A percentile compares a stretch with the other conserved stretches of the same genome.
These are phyloP conservation scores for Calcarius ornatus DNA, from an alignment of 2,113 vertebrate genomes.

Conservation along the genomic window DNA sequence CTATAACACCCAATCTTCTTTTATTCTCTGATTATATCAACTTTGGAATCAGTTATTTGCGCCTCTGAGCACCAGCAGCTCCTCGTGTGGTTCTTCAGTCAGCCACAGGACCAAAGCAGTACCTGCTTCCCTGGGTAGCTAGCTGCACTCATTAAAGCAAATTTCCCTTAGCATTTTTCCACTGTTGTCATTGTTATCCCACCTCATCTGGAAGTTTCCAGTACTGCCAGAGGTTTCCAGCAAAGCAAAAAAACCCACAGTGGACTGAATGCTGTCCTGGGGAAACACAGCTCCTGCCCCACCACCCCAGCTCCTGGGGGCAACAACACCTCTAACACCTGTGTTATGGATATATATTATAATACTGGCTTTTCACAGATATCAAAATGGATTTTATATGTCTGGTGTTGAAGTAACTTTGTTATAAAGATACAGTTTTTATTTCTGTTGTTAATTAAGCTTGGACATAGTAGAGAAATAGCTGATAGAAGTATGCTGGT, in stretches of 20 bases:
- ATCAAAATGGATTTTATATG: not conserved
- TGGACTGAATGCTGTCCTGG: accelerated
- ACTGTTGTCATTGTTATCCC: not conserved
- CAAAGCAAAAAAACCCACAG: accelerated
- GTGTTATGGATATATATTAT: not conserved
- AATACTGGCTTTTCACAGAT: not conserved
- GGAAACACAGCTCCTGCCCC: not conserved
- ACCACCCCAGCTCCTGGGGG: not conserved
- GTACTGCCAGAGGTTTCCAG: not conserved
- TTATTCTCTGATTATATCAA: constrained; percentile 19
- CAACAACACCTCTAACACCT: not conserved
- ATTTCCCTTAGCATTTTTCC: not conserved
- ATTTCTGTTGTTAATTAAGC: not conserved
- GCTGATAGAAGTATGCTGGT: not conserved
- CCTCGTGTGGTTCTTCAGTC: not conserved
- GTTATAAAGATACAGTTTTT: not conserved
- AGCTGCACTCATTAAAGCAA: not conserved
- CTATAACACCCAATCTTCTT: not conserved
- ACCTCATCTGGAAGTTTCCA: not conserved
- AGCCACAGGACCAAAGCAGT: not conserved
- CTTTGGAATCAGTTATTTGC: not conserved
- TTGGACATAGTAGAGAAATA: not conserved
- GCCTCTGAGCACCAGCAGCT: not conserved
- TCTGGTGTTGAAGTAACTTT: not conserved
- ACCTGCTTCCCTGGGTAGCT: not conserved